A percentile compares a stretch with the other conserved stretches of the same genome.
These are phyloP conservation scores for Danio choprae DNA, from an alignment of 2,797 vertebrate genomes.

Conservation along the genomic window DNA sequence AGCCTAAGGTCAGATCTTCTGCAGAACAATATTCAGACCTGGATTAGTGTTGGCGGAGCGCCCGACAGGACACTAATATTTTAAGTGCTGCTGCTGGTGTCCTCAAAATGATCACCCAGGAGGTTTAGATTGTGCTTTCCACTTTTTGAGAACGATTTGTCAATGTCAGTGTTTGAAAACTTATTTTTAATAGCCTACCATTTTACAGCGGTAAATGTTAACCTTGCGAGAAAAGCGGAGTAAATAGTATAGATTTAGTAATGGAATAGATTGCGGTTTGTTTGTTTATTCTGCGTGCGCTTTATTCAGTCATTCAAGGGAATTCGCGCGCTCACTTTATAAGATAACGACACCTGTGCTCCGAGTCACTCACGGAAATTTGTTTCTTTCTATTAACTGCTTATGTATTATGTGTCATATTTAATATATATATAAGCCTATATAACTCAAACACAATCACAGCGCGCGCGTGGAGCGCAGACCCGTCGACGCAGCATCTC, in stretches of 20 bases:
- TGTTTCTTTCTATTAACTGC: neutral
- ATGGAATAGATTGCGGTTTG: neutral
- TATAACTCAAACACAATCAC: neutral
- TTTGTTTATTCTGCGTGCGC: neutral
- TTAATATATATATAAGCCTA: neutral
- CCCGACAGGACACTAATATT: slow-evolving; percentile 43
- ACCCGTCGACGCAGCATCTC: slow-evolving; percentile 47
- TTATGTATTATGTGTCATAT: neutral
- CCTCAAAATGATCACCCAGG: neutral
- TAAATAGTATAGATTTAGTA: neutral
- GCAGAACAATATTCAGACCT: slow-evolving; percentile 47
- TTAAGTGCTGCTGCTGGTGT: slow-evolving; percentile 39
- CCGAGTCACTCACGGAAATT: no score
- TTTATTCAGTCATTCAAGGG: no score
- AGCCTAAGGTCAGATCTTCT: slow-evolving; percentile 53
- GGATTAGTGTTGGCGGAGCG: slow-evolving; percentile 41
- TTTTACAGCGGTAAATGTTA: neutral
- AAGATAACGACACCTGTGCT: no score
- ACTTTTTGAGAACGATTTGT: neutral
- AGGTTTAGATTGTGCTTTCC: neutral
- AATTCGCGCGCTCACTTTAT: neutral
- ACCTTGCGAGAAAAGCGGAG: neutral
- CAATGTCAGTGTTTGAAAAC: neutral
- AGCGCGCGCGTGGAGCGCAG: neutral
- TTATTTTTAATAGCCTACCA: neutral